These are phyloP conservation scores for Erithacus rubecula DNA, from an alignment of 2,797 vertebrate species.

Conservation along the genomic window DNA sequence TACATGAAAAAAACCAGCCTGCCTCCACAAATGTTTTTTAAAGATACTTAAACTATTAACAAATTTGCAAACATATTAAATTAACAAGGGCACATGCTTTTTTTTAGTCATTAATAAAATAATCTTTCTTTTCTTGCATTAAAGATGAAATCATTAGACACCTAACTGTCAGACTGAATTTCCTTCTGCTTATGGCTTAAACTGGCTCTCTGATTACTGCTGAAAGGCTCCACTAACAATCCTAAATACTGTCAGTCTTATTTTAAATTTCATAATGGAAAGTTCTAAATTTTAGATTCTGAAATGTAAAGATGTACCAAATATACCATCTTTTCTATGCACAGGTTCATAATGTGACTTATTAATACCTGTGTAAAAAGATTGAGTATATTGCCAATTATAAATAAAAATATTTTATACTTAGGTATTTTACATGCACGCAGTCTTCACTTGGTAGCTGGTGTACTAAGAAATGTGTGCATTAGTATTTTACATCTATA, in stretches of 20 bases:
- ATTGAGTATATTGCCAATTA: not conserved
- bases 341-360: not conserved
- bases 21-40: not conserved
- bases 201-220: not conserved
- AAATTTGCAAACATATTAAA: not conserved
- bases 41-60: not conserved
- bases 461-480: not conserved
- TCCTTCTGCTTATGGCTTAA: not conserved
- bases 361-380: not conserved
- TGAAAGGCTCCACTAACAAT: not conserved
- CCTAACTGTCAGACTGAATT: not conserved
- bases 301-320: not conserved
- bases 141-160: not conserved
- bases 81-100: not conserved
- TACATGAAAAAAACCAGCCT: accelerated
- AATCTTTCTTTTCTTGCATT: not conserved
- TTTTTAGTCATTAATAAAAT: not conserved
- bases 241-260: not conserved
- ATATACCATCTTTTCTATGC: not conserved
- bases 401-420: not conserved
- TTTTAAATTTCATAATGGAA: not conserved
- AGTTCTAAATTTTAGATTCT: not conserved
- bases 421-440: not conserved
- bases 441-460: not conserved
- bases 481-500: not conserved